Base-by-base conservation (phyloP, 2,113 vertebrate species). In the Gavialis gangeticus region DNA sequence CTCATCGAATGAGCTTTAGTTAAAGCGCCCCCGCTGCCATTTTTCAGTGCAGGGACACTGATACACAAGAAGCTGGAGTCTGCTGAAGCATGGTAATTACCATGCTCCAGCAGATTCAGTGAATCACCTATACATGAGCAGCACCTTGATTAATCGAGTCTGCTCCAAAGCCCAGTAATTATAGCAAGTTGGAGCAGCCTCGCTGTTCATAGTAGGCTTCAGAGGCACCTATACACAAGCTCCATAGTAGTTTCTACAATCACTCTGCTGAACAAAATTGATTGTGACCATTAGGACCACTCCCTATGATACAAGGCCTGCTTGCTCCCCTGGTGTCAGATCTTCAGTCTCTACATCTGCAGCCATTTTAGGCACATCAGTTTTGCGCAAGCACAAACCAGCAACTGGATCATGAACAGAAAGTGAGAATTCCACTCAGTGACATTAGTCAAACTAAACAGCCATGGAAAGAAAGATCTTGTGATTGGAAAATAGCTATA, bases 221-320 rank as follows among this genome's bases (percentile, higher is more conserved):
- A 0, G 46, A n/a, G 66, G 30, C 0, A 0, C 57, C 28, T 24
- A 25, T 12, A 12, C 60, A 37, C 46, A 60, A 76, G 79, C 67
- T 62, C 67, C 37, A 67, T 9, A 27, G 59, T 18, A 56, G 54
- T 12, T 24, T 64, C 46, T 64, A 67, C 4, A 0, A 0, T 58
- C 34, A 60, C 19, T 5, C 2, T n/a, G 27, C 79, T 71, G 34
- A 64, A 73, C 22, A 67, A 16, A 30, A 12, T 17, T 73, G 28
- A 86, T 71, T 63, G 37, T 16, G 5, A 0, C 3, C 6, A 3
- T 1, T 73, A 30, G 28, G 3, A 30, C 69, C 27, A 57, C 62
- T 66, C 76, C 56, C 12, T 58, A n/a, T 4, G 19, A 78, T 22
- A 46, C 10, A 37, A 60, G 2, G 28, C 4, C 9, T 89, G 1